These are phyloP conservation scores for Tinea pellionella DNA, from an alignment of 2,888 invertebrate genomes.

Conservation along the genomic window DNA sequence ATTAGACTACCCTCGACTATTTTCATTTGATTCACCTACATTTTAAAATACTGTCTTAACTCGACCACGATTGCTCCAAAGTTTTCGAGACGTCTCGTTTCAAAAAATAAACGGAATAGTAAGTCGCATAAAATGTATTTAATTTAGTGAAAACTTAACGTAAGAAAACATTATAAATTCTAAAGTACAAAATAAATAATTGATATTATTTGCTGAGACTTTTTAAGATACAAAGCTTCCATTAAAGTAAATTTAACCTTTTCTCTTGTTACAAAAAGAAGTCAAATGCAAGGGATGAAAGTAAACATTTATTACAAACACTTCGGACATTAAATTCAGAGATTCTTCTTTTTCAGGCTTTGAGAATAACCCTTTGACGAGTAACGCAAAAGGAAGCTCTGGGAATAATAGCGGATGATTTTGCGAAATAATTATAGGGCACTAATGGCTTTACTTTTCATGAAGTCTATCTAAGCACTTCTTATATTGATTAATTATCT, in stretches of 20 bases:
- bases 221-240: not conserved
- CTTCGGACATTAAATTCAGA: conserved; percentile 6
- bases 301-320: conserved; percentile 9
- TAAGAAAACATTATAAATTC: too few species aligned
- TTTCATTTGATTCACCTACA: too few species aligned
- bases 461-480: not conserved
- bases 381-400: not conserved
- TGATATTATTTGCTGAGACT: not conserved
- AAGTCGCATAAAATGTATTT: too few species aligned
- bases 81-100: too few species aligned
- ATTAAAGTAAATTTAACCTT: conserved; percentile 7
- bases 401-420: not conserved
- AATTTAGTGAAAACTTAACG: too few species aligned
- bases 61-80: too few species aligned
- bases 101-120: too few species aligned
- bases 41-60: too few species aligned
- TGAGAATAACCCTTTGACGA: not conserved
- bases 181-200: too few species aligned
- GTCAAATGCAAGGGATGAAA: not conserved
- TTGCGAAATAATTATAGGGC: not conserved
- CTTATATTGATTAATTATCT: not conserved
- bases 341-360: not conserved
- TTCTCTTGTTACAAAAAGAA: conserved; percentile 6
- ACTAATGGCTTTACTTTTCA: not conserved
- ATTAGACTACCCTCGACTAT: too few species aligned